Evolutionary conservation across 2,797 vertebrate genomes (phyloP), one percentile per base, ranked within the genome.

Genomic region (Cercopithecus neglectus): DNA sequence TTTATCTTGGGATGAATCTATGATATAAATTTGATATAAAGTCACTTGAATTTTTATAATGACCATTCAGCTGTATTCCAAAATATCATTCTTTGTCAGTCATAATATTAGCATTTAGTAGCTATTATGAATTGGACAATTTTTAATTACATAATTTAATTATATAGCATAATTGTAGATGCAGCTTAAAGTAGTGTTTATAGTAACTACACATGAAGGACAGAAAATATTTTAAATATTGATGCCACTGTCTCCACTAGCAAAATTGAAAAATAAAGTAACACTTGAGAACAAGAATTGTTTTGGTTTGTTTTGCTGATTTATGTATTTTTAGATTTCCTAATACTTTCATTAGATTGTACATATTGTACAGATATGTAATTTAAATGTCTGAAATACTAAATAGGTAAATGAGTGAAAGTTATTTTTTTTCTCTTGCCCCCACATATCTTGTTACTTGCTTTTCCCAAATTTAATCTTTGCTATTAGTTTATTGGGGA

Each of bases 11-110:
- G 21, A 91, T 91, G 17, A 93, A 95, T 81, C 26, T 94, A 67
- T 83, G 17, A 86, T 92, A 86, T 55, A 92, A 95, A 95, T 94
- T 41, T 92, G 33, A 88, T 86, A 89, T 67, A 75, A 89, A 91
- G 12, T 82, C 46, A 82, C 16, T 28, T 4, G 26, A 88, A 41
- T 95, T 48, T 88, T 86, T 78, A 64, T 84, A 96, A 97, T 67
- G 48, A 61, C 41, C 59, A 75, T 14, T 93, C 33, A 84, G 16
- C 13, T 91, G 94, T 55, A 61, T 96, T 95, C 17, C 36, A 87
- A 97, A 95, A 90, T 89, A 84, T 3, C 36, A 94, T 30, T 96
- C 44, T 55, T 10, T 76, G 39, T 57, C n/a, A 91, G 16, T 55
- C 83, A 36, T 30, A 89, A 36, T 96, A 80, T 59, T 89, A 67